These are phyloP conservation scores for Drosophila obscura DNA, from an alignment of 1,140 invertebrate genomes.

Conservation along the genomic window DNA sequence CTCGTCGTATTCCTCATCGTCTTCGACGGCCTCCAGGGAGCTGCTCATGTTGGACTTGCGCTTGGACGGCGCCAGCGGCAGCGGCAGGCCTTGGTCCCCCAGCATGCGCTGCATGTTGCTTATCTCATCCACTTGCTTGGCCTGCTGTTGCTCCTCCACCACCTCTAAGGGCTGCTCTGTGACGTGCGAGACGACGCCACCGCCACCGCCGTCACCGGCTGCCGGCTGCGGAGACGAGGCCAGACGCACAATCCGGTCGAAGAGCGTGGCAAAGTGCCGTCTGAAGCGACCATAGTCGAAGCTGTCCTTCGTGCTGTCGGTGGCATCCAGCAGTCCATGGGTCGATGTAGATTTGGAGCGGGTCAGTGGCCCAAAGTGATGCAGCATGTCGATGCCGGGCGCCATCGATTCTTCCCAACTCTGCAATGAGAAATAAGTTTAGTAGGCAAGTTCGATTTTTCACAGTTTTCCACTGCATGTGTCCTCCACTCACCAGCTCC, in stretches of 20 bases:
- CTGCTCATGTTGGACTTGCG: conserved; percentile 45
- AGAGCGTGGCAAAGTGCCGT: conserved; percentile 69
- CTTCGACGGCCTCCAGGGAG: conserved; percentile 74
- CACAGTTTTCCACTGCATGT: background rate
- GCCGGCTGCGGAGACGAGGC: conserved; percentile 44
- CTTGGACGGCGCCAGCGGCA: conserved; percentile 5
- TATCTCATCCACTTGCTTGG: conserved; percentile 49
- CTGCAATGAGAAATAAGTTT: conserved; percentile 23
- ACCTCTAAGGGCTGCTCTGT: background rate
- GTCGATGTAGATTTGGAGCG: conserved; percentile 69
- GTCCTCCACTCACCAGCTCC: conserved; percentile 56
- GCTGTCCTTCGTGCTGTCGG: conserved; percentile 38
- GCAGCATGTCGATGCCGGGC: conserved; percentile 80
- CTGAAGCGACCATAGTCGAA: conserved; percentile 77
- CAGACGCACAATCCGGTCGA: conserved; percentile 75
- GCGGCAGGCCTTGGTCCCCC: conserved; percentile 28
- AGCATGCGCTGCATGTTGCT: conserved; percentile 62
- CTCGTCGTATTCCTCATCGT: conserved; percentile 78
- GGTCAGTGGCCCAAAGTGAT: conserved; percentile 78
- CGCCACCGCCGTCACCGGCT: background rate
- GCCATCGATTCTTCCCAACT: conserved; percentile 83
- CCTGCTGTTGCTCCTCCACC: background rate
- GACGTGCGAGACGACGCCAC: too few relatives aligned
- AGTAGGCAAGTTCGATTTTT: conserved; percentile 6
- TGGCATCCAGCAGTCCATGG: conserved; percentile 59